phyloP scores from a whole-genome alignment of 2,113 vertebrate genomes.

The Microcebus lehilahytsara region DNA sequence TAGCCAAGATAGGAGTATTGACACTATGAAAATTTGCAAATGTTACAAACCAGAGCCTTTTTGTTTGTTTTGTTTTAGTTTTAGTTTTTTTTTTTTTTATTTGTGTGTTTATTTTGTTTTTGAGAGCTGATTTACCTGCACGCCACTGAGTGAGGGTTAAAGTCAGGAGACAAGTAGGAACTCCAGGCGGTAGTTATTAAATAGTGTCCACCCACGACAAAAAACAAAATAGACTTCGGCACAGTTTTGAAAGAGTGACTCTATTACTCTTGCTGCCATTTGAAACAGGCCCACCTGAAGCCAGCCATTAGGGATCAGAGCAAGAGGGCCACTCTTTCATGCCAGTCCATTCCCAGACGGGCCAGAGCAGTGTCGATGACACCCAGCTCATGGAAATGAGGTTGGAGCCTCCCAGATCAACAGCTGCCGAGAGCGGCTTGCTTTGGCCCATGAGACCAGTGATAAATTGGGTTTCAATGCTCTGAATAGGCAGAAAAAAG shows the following conservation, averaged over 20 bases:
- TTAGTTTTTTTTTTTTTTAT: too few relatives aligned
- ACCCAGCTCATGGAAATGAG: not conserved
- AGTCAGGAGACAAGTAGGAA: not conserved
- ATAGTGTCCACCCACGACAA: not conserved
- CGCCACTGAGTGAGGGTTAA: not conserved
- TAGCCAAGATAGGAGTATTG: too few relatives aligned
- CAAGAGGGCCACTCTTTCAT: not conserved
- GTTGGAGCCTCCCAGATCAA: conserved; percentile 26
- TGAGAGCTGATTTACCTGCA: not conserved
- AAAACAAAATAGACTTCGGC: not conserved
- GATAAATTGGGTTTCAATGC: conserved; percentile 62
- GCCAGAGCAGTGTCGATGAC: not conserved
- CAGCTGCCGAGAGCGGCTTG: conserved; percentile 60
- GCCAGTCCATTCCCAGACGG: not conserved
- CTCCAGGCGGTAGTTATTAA: not conserved
- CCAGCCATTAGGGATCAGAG: not conserved
- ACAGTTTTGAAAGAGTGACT: not conserved
- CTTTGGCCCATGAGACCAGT: not conserved
- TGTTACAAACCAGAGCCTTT: too few relatives aligned
- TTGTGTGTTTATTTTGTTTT: not conserved
- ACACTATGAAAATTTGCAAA: too few relatives aligned
- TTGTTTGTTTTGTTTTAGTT: too few relatives aligned
- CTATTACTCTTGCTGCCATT: not conserved
- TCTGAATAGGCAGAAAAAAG: conserved; percentile 72
- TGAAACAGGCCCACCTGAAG: conserved; percentile 1